These are phyloP conservation scores for Biston betularia DNA, from an alignment of 2,888 invertebrate species.

Conservation along the genomic window DNA sequence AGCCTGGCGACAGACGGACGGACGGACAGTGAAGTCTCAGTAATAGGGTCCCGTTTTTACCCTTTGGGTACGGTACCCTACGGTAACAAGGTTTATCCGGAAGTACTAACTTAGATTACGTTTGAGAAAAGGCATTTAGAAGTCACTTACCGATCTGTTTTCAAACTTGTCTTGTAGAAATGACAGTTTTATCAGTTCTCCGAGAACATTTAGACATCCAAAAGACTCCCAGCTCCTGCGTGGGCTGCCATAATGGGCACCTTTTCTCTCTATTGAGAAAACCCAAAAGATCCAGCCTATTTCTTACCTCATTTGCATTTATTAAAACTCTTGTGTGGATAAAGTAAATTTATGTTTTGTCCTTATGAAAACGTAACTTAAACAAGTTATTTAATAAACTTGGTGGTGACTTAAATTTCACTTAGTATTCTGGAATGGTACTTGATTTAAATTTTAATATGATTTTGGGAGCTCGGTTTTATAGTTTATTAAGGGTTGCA, in stretches of 20 bases:
- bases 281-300: slow-evolving; percentile 8
- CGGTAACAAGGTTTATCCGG: no score
- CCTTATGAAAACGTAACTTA: slow-evolving; percentile 31
- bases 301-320: slow-evolving; percentile 25
- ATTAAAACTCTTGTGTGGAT: slow-evolving; percentile 32
- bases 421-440: slow-evolving; percentile 22
- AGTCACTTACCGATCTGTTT: not conserved
- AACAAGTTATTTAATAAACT: slow-evolving; percentile 28
- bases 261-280: slow-evolving; percentile 19
- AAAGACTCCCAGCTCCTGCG: not conserved
- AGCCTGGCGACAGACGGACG: no score
- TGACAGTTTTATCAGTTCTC: slow-evolving; percentile 10
- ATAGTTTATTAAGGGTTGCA: slow-evolving; percentile 7
- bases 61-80: no score
- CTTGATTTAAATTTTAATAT: slow-evolving; percentile 28
- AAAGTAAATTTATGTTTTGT: slow-evolving; percentile 30
- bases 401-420: slow-evolving; percentile 9
- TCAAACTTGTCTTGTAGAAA: not conserved
- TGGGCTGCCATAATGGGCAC: slow-evolving; percentile 6
- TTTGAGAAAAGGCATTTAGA: not conserved
- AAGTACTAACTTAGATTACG: no score
- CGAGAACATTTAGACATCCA: slow-evolving; percentile 8
- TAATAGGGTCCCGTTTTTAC: no score
- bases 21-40: no score
- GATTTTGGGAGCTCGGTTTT: slow-evolving; percentile 5